Conservation (phyloP, 2,888 invertebrate species). For the Rhingia rostrata region DNA sequence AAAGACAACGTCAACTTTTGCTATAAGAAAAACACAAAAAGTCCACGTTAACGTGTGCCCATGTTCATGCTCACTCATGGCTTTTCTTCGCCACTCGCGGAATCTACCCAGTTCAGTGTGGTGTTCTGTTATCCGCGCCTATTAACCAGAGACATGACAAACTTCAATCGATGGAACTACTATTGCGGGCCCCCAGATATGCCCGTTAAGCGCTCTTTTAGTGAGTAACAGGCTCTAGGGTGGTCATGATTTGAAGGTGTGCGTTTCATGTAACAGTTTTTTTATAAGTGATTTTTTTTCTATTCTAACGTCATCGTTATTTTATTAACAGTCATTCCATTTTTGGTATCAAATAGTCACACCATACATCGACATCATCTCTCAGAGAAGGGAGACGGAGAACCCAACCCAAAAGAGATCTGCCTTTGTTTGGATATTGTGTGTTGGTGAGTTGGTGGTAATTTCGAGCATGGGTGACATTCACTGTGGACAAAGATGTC, state of each 20-base stretch:
- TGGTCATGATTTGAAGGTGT: constrained; percentile 9
- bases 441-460: constrained; percentile 13
- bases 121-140: constrained; percentile 17
- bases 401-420: neutral
- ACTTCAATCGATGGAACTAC: constrained; percentile 44
- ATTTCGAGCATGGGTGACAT: constrained; percentile 28
- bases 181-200: neutral
- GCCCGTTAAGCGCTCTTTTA: constrained; percentile 4
- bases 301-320: constrained; percentile 35
- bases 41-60: constrained; percentile 22
- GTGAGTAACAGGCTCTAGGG: constrained; percentile 1
- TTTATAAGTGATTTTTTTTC: no score
- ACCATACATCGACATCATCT: constrained; percentile 20
- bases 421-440: neutral
- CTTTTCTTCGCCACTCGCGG: constrained; percentile 23
- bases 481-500: constrained; percentile 22
- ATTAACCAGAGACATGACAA: constrained; percentile 13
- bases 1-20: neutral
- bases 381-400: neutral
- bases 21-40: constrained; percentile 29
- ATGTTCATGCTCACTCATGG: constrained; percentile 38
- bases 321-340: constrained; percentile 45
- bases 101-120: constrained; percentile 29
- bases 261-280: constrained; percentile 7
- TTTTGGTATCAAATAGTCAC: constrained; percentile 47